Evolutionary conservation across 2,797 vertebrate species (phyloP).

Genomic region (Enteromius fasciolatus): DNA sequence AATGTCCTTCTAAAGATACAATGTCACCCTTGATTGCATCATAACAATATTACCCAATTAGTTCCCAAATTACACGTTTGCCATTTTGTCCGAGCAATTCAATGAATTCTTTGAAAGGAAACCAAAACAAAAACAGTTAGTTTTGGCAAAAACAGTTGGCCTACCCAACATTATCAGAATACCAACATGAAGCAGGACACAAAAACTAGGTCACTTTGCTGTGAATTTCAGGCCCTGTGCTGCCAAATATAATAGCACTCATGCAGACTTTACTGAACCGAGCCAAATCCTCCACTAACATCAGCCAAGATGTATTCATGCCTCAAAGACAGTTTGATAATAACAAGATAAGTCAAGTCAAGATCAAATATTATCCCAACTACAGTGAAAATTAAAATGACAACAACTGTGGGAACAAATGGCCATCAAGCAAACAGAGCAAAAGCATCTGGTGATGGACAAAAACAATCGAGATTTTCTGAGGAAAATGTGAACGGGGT

Average conservation of each 20-base stretch:
- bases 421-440: not conserved
- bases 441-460: not conserved
- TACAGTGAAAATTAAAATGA: constrained; percentile 38
- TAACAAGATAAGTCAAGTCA: constrained; percentile 12
- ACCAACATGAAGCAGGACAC: constrained; percentile 32
- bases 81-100: not conserved
- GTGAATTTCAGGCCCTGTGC: constrained; percentile 25
- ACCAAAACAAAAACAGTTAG: constrained; percentile 12
- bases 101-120: not conserved
- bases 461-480: not conserved
- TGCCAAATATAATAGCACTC: constrained; percentile 43
- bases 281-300: not conserved
- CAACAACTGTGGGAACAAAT: constrained; percentile 23
- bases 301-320: constrained; percentile 36
- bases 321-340: constrained; percentile 23
- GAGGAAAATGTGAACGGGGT: not conserved
- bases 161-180: not conserved
- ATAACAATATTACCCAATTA: constrained; percentile 5
- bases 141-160: constrained; percentile 7
- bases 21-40: not conserved
- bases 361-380: constrained; percentile 43
- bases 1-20: not conserved
- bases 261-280: constrained; percentile 34
- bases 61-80: not conserved
- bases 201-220: constrained; percentile 43